Base-by-base conservation (phyloP, 2,888 invertebrate species). In the Agrotis segetum region DNA sequence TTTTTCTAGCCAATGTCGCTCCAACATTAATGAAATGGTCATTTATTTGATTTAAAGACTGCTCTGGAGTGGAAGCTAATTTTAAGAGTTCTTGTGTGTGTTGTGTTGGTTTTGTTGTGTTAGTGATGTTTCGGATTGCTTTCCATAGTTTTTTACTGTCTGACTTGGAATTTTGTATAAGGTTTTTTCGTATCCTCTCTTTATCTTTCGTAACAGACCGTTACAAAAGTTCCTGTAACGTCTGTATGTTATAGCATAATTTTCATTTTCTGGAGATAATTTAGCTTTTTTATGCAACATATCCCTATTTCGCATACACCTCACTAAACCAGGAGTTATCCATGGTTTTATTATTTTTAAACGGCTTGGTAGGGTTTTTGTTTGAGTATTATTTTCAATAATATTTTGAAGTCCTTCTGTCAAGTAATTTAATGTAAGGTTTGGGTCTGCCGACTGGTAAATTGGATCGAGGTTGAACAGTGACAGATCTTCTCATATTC, bases 301-400 rank as follows among this genome's bases (percentile, higher is more conserved):
- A 21, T 62, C 62, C n/a, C 62, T 62, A 11, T 62, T 50, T 62
- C 29, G 47, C 29, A 49, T 24, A 21, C 29, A 62, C 21, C 7
- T 34, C 34, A 34, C 7, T 7, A 34, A 34, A 34, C 34, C 34
- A 7, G 34, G 34, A 34, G 34, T 21, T n/a, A 14, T 21, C 50
- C 62, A 62, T 4, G 62, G 62, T n/a, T 62, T 62, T 29, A 62
- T 29, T 17, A 50, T 29, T 62, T 34, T 50, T 50, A 11, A 47
- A 1, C 62, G 47, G 7, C 24, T 49, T n/a, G 49, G 16, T 47
- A 62, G 3, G 16, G 2, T 17, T 24, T 24, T 50, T 34, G 6
- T 49, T 50, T 4, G 14, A 11, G 62, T 34, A 11, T 62, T 62
- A 1, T 62, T 24, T 62, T n/a, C 62, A 17, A 62, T 62, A 24